Conservation (phyloP, 1,140 invertebrate species). For the Grapholita molesta region DNA sequence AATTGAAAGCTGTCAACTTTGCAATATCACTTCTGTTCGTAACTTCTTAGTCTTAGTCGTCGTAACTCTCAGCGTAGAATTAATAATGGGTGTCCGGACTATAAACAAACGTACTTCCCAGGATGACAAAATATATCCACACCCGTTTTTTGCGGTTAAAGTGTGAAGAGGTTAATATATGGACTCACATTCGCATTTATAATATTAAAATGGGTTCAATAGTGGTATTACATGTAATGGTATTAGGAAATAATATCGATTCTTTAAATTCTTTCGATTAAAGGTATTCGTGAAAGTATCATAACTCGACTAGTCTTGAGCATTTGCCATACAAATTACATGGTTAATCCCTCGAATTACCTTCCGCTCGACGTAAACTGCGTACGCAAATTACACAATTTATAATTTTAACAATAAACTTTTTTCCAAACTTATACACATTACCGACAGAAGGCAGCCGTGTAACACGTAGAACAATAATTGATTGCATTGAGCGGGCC, state of each 20-base stretch:
- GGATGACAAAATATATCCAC: too few species aligned
- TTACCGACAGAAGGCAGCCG: slow-evolving; percentile 58
- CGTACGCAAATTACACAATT: slow-evolving; percentile 40
- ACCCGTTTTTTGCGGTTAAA: too few species aligned
- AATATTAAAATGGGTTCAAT: too few species aligned
- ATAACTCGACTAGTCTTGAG: slow-evolving; percentile 20
- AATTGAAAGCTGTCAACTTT: not conserved
- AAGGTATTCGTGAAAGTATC: not conserved
- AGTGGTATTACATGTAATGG: too few species aligned
- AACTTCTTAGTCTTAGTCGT: too few species aligned
- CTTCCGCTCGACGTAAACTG: slow-evolving; percentile 22
- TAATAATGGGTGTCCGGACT: too few species aligned
- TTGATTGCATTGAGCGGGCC: slow-evolving; percentile 65
- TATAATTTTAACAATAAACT: slow-evolving; percentile 46
- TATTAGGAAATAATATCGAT: too few species aligned
- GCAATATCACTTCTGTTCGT: not conserved
- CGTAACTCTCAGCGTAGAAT: too few species aligned
- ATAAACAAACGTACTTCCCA: too few species aligned
- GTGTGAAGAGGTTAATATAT: too few species aligned
- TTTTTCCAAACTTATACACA: slow-evolving; percentile 45
- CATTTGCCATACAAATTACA: slow-evolving; percentile 31
- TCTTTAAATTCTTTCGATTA: not conserved
- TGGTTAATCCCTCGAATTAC: slow-evolving; percentile 24
- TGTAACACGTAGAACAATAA: slow-evolving; percentile 65
- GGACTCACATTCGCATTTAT: too few species aligned